Percentiles rank a stretch among this genome's conserved stretches.
Evolutionary conservation across 2,113 vertebrate species (phyloP).

Genomic region (Leptocoma aspasia): DNA sequence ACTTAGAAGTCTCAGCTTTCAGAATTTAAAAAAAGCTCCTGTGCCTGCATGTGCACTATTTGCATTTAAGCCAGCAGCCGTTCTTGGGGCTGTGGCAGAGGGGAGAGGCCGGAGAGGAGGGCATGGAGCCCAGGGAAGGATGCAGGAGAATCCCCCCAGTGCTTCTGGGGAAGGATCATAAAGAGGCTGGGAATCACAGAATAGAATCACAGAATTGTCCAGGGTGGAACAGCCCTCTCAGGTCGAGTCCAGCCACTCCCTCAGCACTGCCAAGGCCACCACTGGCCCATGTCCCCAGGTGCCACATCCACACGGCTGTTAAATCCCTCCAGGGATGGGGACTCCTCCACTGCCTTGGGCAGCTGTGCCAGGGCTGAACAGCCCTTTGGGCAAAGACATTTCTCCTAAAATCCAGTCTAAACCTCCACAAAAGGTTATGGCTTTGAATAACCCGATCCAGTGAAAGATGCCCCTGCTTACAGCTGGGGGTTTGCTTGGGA

Average conservation of each 20-base stretch:
- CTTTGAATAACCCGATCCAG: rapidly evolving
- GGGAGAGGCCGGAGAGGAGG: not conserved
- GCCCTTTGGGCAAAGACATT: too few species aligned
- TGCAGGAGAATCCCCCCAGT: not conserved
- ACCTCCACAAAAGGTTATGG: not conserved
- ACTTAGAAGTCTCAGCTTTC: slow-evolving; percentile 63
- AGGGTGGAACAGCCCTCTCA: not conserved
- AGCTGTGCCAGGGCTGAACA: not conserved
- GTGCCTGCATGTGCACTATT: slow-evolving; percentile 33
- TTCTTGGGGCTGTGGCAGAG: not conserved
- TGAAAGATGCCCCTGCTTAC: too few species aligned
- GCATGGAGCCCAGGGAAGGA: not conserved
- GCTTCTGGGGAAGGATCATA: not conserved
- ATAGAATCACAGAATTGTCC: not conserved
- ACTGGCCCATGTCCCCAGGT: not conserved
- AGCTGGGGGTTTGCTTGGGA: not conserved
- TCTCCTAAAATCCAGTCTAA: not conserved
- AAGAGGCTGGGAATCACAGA: not conserved
- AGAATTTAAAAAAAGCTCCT: slow-evolving; percentile 53
- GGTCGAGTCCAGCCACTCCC: not conserved
- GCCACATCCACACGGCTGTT: not conserved
- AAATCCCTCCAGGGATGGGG: not conserved
- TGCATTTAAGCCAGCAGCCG: slow-evolving; percentile 37
- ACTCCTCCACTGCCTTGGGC: not conserved
- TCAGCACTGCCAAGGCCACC: not conserved